Evolutionary conservation across 1,140 invertebrate species (phyloP).

Genomic region (Drosophila funebris): DNA sequence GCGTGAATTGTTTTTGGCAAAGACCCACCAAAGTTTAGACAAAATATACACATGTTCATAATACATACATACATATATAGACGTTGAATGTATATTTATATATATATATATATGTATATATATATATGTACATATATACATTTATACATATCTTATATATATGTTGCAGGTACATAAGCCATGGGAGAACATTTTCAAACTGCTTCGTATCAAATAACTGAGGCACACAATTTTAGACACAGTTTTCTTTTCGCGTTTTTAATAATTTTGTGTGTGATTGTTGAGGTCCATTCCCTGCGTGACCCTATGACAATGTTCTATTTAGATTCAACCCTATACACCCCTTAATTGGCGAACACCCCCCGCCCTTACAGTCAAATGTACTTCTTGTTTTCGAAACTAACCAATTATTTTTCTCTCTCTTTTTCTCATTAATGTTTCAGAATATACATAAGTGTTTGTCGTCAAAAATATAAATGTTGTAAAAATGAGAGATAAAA

Average conservation of each 20-base stretch:
- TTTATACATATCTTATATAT: slow-evolving; percentile 16
- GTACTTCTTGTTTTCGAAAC: slow-evolving; percentile 59
- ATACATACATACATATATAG: slow-evolving; percentile 10
- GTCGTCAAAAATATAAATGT: slow-evolving; percentile 58
- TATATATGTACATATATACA: neutral
- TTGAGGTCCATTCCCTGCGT: slow-evolving; percentile 22
- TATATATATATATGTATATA: slow-evolving; percentile 1
- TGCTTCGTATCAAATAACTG: slow-evolving; percentile 71
- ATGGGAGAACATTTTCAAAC: slow-evolving; percentile 47
- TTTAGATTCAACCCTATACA: slow-evolving; percentile 34
- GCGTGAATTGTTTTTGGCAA: slow-evolving; percentile 68
- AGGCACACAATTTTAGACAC: slow-evolving; percentile 46
- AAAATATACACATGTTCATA: slow-evolving; percentile 60
- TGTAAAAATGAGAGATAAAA: slow-evolving; percentile 26
- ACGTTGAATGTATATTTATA: neutral
- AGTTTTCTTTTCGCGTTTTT: slow-evolving; percentile 19
- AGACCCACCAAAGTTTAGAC: slow-evolving; percentile 56
- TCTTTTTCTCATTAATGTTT: slow-evolving; percentile 62
- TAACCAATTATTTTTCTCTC: slow-evolving; percentile 77
- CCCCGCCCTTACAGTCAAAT: slow-evolving; percentile 27
- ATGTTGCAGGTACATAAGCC: slow-evolving; percentile 61
- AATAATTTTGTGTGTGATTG: slow-evolving; percentile 29
- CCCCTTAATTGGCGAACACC: slow-evolving; percentile 18
- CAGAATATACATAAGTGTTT: slow-evolving; percentile 77
- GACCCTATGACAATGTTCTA: slow-evolving; percentile 17